phyloP scores from a whole-genome alignment of 2,113 vertebrate genomes.

The Oryzias celebensis region DNA sequence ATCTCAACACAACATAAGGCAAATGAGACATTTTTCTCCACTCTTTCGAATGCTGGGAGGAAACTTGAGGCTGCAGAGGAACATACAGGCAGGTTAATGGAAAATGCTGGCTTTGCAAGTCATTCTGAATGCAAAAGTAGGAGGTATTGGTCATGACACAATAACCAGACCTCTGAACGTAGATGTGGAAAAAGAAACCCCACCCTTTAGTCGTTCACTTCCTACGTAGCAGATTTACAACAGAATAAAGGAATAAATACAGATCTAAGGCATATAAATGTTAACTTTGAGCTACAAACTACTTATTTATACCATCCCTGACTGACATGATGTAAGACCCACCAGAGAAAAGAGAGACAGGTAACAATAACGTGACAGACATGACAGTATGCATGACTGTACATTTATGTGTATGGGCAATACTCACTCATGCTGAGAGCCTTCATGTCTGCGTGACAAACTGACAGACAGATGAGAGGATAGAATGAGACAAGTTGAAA shows the following conservation, averaged over 20 bases:
- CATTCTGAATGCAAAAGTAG: constrained; percentile 21
- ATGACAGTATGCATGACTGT: constrained; percentile 30
- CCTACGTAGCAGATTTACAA: constrained; percentile 48
- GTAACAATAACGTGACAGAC: constrained; percentile 28
- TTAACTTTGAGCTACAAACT: neutral
- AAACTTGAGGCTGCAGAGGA: constrained; percentile 32
- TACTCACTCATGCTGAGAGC: constrained; percentile 73
- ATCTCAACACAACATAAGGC: neutral
- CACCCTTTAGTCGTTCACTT: constrained; percentile 72
- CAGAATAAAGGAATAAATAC: constrained; percentile 12
- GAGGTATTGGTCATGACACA: constrained; percentile 51
- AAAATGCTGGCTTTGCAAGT: constrained; percentile 17
- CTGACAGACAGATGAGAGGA: constrained; percentile 39
- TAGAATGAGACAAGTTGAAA: constrained; percentile 27
- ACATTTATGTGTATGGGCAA: constrained; percentile 38
- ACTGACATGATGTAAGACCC: constrained; percentile 5
- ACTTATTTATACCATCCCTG: neutral
- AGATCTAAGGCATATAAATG: neutral
- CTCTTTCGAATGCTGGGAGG: neutral
- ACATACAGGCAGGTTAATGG: constrained; percentile 16
- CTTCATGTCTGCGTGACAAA: constrained; percentile 41
- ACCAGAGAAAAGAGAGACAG: constrained; percentile 14
- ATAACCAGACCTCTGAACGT: constrained; percentile 36
- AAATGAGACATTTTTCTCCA: constrained; percentile 2
- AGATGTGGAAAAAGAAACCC: constrained; percentile 59